Conservation (phyloP, 2,113 vertebrate species). For the Psilopogon haemacephalus region DNA sequence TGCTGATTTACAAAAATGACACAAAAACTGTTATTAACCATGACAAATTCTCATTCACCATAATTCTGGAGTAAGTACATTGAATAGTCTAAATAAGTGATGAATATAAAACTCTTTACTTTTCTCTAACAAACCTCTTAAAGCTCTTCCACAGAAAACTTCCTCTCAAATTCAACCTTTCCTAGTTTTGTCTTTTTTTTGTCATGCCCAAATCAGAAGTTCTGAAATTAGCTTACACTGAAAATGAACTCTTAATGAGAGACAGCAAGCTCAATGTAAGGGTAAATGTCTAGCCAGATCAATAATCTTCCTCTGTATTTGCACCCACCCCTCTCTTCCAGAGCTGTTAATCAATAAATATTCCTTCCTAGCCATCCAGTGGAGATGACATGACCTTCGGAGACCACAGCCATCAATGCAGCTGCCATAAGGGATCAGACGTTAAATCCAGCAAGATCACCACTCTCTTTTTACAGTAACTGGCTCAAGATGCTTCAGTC, state of each 20-base stretch:
- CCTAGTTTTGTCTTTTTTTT: background rate
- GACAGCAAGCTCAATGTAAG: background rate
- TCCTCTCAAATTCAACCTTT: background rate
- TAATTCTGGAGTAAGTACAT: background rate
- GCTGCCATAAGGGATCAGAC: background rate
- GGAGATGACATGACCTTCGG: background rate
- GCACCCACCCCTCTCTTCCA: background rate
- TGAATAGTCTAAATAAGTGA: background rate
- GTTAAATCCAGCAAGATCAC: background rate
- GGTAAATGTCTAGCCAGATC: background rate
- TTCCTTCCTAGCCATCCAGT: background rate
- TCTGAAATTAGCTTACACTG: background rate
- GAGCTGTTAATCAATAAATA: background rate
- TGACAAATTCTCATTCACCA: background rate
- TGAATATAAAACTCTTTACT: background rate
- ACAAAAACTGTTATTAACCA: background rate
- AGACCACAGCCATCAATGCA: background rate
- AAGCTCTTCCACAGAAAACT: background rate
- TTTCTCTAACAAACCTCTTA: background rate
- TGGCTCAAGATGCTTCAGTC: background rate
- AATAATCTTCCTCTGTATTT: background rate
- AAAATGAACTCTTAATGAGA: background rate
- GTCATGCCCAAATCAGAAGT: background rate
- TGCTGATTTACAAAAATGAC: background rate
- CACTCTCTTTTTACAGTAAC: background rate